These are phyloP conservation scores for Pteria penguin DNA, from an alignment of 2,888 invertebrate genomes.

Conservation along the genomic window DNA sequence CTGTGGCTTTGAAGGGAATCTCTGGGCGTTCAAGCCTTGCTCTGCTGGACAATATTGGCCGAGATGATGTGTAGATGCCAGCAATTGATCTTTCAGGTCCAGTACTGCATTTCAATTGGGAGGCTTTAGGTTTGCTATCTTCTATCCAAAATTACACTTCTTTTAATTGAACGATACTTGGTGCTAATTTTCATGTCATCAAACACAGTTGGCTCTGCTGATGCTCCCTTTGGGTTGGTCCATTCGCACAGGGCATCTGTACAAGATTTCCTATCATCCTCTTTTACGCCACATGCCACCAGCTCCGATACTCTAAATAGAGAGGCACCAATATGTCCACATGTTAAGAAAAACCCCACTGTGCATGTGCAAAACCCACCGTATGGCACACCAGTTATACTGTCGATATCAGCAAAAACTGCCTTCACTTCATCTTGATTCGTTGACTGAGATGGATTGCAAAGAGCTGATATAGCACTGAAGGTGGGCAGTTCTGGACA, in stretches of 20 bases:
- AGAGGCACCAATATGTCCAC: constrained; percentile 36
- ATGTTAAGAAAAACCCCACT: constrained; percentile 23
- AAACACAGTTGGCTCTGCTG: constrained; percentile 2
- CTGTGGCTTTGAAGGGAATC: too few species aligned
- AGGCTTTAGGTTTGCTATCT: not conserved
- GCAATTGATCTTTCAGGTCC: constrained; percentile 11
- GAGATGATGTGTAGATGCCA: constrained; percentile 27
- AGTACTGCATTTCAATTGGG: constrained; percentile 25
- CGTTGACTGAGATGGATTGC: constrained; percentile 40
- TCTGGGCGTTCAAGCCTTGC: constrained; percentile 1
- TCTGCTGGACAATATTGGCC: constrained; percentile 27
- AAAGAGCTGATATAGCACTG: constrained; percentile 15
- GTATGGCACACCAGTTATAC: constrained; percentile 29
- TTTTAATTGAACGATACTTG: constrained; percentile 10
- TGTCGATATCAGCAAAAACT: constrained; percentile 21
- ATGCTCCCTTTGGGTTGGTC: constrained; percentile 29
- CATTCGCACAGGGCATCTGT: constrained; percentile 29
- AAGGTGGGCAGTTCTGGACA: constrained; percentile 24
- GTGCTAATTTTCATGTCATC: constrained; percentile 18
- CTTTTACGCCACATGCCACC: constrained; percentile 26
- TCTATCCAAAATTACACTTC: constrained; percentile 15
- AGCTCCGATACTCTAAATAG: constrained; percentile 31
- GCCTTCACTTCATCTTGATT: constrained; percentile 34
- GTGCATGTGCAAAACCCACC: constrained; percentile 40
- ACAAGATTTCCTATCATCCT: not conserved